Evolutionary conservation across 1,140 invertebrate species (phyloP).

Genomic region (Lepidurus packardi): DNA sequence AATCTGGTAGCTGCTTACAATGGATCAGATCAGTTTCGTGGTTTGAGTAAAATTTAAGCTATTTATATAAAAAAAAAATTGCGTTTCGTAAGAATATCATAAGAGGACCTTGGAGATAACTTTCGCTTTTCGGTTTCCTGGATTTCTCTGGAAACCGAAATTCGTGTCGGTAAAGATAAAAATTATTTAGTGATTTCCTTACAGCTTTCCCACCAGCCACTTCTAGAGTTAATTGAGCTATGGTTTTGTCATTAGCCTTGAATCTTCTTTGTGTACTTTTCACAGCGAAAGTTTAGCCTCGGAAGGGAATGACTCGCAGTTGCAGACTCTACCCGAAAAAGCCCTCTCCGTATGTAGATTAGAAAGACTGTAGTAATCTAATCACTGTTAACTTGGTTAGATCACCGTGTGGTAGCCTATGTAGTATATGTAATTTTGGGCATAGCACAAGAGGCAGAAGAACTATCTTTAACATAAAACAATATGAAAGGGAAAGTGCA

Average conservation of each 20-base stretch:
- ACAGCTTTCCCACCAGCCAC: neutral
- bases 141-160: slow-evolving; percentile 5
- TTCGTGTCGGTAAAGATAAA: neutral
- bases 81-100: neutral
- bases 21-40: too few relatives aligned
- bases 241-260: neutral
- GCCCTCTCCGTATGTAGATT: neutral
- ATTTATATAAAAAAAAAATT: too few relatives aligned
- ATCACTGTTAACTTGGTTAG: neutral
- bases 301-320: neutral
- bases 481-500: slow-evolving; percentile 2
- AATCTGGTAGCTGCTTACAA: too few relatives aligned
- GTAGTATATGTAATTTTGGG: too few relatives aligned
- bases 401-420: neutral
- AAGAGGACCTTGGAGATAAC: neutral
- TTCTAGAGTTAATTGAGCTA: neutral
- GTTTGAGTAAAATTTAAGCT: too few relatives aligned
- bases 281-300: neutral
- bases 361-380: neutral
- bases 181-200: neutral
- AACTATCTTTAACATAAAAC: neutral
- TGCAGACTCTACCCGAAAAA: neutral
- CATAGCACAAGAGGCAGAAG: neutral
- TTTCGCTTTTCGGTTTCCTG: neutral
- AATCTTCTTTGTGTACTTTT: neutral